Evolutionary conservation across 2,113 vertebrate genomes (phyloP), one percentile per base, ranked within the genome.

Genomic region (Collichthys lucidus): DNA sequence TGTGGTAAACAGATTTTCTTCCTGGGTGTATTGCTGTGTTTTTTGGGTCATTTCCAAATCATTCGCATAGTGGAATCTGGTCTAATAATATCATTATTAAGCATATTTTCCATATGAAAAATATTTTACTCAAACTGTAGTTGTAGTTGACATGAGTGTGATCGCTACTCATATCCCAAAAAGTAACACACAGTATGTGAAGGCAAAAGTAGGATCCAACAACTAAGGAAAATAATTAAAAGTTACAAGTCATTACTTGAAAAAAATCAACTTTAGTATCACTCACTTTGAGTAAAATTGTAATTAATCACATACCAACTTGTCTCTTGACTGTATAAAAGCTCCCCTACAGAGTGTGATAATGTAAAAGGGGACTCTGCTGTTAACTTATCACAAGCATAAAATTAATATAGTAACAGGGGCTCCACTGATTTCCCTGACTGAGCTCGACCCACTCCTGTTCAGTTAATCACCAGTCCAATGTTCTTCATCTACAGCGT

Each of bases 321-420:
- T 67, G 60, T 22, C n/a, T 40, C 9, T 40, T 29, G 63, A 42
- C 57, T 65, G 11, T 15, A 64, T 62, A 7, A 56, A 24, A 24
- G 14, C 49, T 11, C 1, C 16, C 1, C 16, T 26, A 40, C 40
- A 16, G 20, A 35, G 26, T 35, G 17, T 24, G 74, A 15, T 57
- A 55, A 77, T 67, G 7, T 67, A 26, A 71, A 40, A 67, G 52
- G 11, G 55, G 46, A 59, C 11, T 75, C 31, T 44, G 69, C 65
- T 77, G 64, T 76, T 16, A 35, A 77, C 35, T 70, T 67, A 56
- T 77, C 60, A 60, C 47, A 61, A 60, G 44, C 4, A 67, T 22
- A 17, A 42, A 11, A 65, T 64, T 50, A 49, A 62, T 83, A 67
- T 19, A 40, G 68, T 82, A 74, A 83, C 61, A 74, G 53, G n/a